Percentiles rank a stretch among this genome's conserved stretches.
phyloP scores from a whole-genome alignment of 2,113 vertebrate species.

The Odocoileus virginianus region DNA sequence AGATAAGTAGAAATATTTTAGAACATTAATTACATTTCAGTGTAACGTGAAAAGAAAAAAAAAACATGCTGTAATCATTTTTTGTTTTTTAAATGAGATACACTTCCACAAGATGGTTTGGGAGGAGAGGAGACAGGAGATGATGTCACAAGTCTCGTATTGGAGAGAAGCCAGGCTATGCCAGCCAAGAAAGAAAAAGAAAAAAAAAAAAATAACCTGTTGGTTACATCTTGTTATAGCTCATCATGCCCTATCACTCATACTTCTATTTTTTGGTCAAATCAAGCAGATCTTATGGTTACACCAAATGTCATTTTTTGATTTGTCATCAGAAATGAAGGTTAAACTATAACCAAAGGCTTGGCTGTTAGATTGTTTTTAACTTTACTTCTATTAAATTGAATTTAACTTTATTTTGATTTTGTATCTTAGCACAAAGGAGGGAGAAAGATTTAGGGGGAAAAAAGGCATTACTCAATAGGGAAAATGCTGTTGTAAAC shows the following conservation, averaged over 20 bases:
- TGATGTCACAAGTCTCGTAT: background rate
- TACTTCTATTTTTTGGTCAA: background rate
- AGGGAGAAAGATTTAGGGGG: background rate
- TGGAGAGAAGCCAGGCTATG: background rate
- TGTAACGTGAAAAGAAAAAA: background rate
- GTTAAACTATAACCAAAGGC: background rate
- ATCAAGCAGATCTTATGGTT: background rate
- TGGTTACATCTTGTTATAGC: background rate
- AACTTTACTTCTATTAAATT: background rate
- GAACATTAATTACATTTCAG: background rate
- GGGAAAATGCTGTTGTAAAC: background rate
- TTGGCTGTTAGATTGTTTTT: background rate
- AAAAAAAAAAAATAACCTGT: background rate
- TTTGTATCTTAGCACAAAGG: background rate
- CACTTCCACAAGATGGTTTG: background rate
- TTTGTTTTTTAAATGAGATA: background rate
- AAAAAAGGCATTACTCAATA: background rate
- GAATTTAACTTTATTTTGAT: background rate
- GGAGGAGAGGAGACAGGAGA: background rate
- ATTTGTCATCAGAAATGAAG: slow-evolving; percentile 7
- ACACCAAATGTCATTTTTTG: background rate
- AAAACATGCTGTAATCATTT: background rate
- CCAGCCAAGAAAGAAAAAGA: background rate
- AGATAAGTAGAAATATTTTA: slow-evolving; percentile 12
- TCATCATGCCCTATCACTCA: background rate